phyloP scores from a whole-genome alignment of 23 tunicate species.

The Ascidia mentula region DNA sequence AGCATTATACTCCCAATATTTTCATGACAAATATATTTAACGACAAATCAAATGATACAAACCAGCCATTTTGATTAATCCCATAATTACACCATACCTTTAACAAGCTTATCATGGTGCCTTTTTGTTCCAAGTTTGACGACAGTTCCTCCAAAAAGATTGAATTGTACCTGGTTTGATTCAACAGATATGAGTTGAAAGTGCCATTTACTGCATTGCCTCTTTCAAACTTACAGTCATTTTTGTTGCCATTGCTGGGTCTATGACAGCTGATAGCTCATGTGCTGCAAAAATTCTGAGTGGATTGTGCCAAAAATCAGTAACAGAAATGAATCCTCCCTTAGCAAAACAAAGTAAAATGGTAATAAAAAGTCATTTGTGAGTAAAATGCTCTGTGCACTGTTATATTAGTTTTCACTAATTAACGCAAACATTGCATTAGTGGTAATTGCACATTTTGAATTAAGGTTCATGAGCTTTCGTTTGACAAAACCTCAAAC shows the following conservation, averaged over 20 bases:
- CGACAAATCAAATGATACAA: neutral
- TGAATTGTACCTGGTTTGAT: slow-evolving; percentile 69
- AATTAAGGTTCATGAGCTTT: too few species aligned
- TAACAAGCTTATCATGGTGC: slow-evolving; percentile 70
- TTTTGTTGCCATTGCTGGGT: slow-evolving; percentile 97
- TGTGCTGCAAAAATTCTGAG: slow-evolving; percentile 94
- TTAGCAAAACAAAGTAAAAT: neutral
- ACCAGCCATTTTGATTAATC: neutral
- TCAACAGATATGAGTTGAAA: neutral
- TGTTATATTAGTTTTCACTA: too few species aligned
- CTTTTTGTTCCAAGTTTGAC: slow-evolving; percentile 84
- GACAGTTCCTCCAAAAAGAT: slow-evolving; percentile 93
- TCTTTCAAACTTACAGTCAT: slow-evolving; percentile 87
- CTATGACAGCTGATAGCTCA: slow-evolving; percentile 92
- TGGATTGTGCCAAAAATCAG: slow-evolving; percentile 94
- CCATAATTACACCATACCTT: slow-evolving; percentile 41
- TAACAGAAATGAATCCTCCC: slow-evolving; percentile 82
- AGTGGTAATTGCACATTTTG: too few species aligned
- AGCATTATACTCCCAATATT: too few species aligned
- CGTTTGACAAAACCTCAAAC: too few species aligned
- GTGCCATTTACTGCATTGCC: too few species aligned
- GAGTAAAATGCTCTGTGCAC: too few species aligned
- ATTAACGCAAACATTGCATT: too few species aligned
- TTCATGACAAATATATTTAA: too few species aligned
- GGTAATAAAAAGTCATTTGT: too few species aligned